Base-by-base conservation (phyloP, 2,797 vertebrate species). In the Carapus acus region DNA sequence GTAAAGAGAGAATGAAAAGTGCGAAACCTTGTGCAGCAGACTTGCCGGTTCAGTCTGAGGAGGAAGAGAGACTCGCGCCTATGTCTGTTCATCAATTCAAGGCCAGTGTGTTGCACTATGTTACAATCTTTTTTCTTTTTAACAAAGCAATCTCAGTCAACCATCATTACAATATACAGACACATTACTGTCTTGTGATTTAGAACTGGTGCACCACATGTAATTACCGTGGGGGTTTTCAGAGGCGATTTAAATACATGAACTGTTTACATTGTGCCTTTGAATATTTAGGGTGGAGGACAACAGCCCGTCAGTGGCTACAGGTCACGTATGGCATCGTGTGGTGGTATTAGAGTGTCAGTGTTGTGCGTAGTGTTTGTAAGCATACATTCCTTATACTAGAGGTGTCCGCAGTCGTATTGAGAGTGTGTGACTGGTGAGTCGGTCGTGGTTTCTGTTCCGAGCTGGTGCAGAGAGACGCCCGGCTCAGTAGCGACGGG, bases 401-500 rank as follows among this genome's bases (percentile, higher is more conserved):
- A 85, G 83, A 84, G 74, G 78, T 83, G 82, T 85, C 83, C 85
- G 84, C 76, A 74, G 77, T 84, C 67, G 71, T 82, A 73, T 80
- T 76, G 73, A 63, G 63, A 62, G 71, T 80, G 71, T 80, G 65
- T 80, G 73, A 76, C 71, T 77, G 73, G 73, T 62, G 77, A 79
- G 71, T 66, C 67, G 51, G 72, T 71, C 73, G 75, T 78, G 77
- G n/a, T 74, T 82, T 80, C 80, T 75, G 76, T 68, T 81, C 65
- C 79, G 68, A 75, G 79, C 73, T 38, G 77, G 71, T 74, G 73
- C 68, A 49, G 67, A 71, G 68, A 73, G 70, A 67, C 54, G 12
- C 55, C 71, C 66, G 80, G 82, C 72, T 91, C 82, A 94, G 85
- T 92, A 96, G 86, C 85, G 86, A 58, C 89, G 90, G 72, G 90